Evolutionary conservation across 2,113 vertebrate species (phyloP).

Genomic region (Nestor notabilis): DNA sequence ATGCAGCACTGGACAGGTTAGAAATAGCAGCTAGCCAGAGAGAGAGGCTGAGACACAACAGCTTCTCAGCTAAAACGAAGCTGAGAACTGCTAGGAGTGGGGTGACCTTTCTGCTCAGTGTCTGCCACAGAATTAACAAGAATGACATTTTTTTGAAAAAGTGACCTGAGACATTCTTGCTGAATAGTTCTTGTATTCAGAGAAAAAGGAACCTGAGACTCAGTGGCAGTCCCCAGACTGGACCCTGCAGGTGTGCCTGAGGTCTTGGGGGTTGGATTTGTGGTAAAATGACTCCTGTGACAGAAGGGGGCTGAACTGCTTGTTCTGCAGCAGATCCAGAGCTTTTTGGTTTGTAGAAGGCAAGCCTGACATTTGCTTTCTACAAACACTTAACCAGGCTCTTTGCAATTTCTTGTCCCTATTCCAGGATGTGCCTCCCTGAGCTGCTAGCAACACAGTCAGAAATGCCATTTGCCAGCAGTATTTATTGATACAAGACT

Average conservation of each 20-base stretch:
- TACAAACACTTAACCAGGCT: neutral
- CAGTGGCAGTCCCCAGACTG: neutral
- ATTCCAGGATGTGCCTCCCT: neutral
- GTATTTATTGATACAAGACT: neutral
- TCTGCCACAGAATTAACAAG: neutral
- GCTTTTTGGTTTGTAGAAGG: neutral
- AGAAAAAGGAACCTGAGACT: neutral
- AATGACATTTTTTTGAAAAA: neutral
- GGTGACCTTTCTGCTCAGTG: neutral
- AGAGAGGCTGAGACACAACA: neutral
- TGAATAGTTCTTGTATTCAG: neutral
- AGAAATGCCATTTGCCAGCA: neutral
- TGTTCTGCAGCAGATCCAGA: neutral
- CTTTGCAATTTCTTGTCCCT: neutral
- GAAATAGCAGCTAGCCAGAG: neutral
- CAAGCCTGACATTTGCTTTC: neutral
- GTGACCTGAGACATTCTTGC: neutral
- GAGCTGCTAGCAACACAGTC: neutral
- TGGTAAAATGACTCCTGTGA: neutral
- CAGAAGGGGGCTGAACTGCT: neutral
- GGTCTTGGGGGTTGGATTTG: neutral
- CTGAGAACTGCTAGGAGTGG: neutral
- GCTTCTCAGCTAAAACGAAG: neutral
- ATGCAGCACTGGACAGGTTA: conserved; percentile 11
- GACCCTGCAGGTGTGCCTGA: neutral